Percentiles rank a stretch among this genome's conserved stretches.
phyloP scores from a whole-genome alignment of 2,797 vertebrate genomes.

The Hemitrygon akajei region DNA sequence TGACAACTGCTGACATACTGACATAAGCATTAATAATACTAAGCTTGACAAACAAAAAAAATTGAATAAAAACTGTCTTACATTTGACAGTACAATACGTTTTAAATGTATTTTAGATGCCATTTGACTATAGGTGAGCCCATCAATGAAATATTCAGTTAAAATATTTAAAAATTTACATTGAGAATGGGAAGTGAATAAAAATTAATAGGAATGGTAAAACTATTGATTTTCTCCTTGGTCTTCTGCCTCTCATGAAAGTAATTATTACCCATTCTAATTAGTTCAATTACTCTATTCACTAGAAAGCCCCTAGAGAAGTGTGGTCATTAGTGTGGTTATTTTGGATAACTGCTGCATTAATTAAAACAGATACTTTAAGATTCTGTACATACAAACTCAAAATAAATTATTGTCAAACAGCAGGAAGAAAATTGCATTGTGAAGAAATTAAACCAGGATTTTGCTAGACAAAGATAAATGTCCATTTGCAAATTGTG shows the following conservation, averaged over 20 bases:
- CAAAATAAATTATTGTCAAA: background rate
- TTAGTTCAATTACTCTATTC: background rate
- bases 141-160: background rate
- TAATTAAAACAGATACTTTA: background rate
- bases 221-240: background rate
- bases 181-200: background rate
- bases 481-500: background rate
- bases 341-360: background rate
- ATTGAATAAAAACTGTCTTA: background rate
- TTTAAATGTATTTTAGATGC: background rate
- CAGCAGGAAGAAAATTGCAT: background rate
- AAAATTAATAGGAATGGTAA: background rate
- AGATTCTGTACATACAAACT: background rate
- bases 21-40: background rate
- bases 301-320: background rate
- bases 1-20: too few species aligned
- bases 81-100: background rate
- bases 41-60: background rate
- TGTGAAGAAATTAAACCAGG: background rate
- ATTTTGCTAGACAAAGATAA: background rate
- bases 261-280: background rate
- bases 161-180: background rate
- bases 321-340: background rate
- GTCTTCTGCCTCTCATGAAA: background rate
- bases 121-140: background rate